Percentiles rank a stretch among this genome's conserved stretches.
Evolutionary conservation across 2,797 vertebrate species (phyloP).

Genomic region (Myotis pilosus): DNA sequence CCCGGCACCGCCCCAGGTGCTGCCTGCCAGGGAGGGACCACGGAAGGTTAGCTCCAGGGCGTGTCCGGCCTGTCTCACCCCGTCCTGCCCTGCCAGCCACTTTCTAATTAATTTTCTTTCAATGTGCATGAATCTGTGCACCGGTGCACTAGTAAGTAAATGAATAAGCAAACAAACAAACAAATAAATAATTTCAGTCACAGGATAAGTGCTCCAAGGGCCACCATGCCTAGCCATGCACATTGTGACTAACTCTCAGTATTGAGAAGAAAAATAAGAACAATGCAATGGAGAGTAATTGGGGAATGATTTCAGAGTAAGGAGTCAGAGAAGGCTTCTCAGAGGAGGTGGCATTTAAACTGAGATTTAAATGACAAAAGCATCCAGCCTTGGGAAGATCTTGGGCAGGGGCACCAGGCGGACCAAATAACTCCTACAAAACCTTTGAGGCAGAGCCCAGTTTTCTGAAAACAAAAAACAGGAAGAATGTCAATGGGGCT

Average conservation of each 20-base stretch:
- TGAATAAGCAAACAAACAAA: not conserved
- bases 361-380: not conserved
- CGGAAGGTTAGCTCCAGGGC: too few relatives aligned
- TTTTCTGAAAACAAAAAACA: not conserved
- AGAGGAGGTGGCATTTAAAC: not conserved
- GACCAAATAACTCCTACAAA: not conserved
- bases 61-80: too few relatives aligned
- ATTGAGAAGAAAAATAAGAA: not conserved
- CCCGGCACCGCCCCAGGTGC: too few relatives aligned
- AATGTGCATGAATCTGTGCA: too few relatives aligned
- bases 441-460: not conserved
- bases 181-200: not conserved
- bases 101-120: too few relatives aligned
- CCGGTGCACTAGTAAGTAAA: not conserved
- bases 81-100: too few relatives aligned
- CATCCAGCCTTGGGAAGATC: not conserved
- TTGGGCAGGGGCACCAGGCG: not conserved
- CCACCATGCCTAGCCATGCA: not conserved
- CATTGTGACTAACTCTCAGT: not conserved
- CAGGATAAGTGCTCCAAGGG: not conserved
- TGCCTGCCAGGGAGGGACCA: too few relatives aligned
- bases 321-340: not conserved
- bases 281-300: not conserved
- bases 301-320: not conserved
- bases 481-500: not conserved